phyloP scores from a whole-genome alignment of 2,888 invertebrate genomes.

The Polia nebulosa region DNA sequence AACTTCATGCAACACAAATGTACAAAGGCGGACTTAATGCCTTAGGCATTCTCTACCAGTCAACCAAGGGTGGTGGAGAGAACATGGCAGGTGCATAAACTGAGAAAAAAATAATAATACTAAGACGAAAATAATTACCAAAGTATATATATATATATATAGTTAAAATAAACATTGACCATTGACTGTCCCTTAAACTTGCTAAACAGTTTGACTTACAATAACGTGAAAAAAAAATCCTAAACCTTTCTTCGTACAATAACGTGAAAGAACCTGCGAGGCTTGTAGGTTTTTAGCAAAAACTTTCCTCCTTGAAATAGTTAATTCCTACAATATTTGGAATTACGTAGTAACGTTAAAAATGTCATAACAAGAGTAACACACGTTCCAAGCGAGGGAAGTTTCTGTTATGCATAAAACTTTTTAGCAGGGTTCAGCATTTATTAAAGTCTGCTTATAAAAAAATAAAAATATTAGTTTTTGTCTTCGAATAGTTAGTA shows the following conservation, averaged over 20 bases:
- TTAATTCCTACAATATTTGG: constrained; percentile 18
- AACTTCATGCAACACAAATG: too few species aligned
- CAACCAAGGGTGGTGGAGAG: too few species aligned
- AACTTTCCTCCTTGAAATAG: constrained; percentile 27
- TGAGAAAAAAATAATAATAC: too few species aligned
- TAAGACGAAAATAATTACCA: too few species aligned
- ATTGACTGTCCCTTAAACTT: too few species aligned
- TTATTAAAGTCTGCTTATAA: neutral
- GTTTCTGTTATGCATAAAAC: constrained; percentile 44
- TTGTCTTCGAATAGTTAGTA: neutral
- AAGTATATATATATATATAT: too few species aligned
- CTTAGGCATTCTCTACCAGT: too few species aligned
- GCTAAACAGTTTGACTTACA: too few species aligned
- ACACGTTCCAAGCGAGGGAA: constrained; percentile 32
- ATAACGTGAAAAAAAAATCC: constrained; percentile 4
- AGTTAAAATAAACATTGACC: too few species aligned
- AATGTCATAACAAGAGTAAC: constrained; percentile 36
- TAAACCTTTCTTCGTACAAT: neutral
- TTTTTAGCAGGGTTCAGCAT: constrained; percentile 50
- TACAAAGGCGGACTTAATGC: too few species aligned
- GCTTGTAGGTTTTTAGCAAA: constrained; percentile 6
- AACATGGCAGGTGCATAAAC: too few species aligned
- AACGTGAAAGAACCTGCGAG: neutral
- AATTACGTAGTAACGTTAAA: constrained; percentile 33
- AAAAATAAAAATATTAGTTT: neutral